A percentile compares a stretch with the other conserved stretches of the same genome.
Conservation (phyloP, 37 sponge, comb jelly and placozoan species). For the Ianthella basta region DNA sequence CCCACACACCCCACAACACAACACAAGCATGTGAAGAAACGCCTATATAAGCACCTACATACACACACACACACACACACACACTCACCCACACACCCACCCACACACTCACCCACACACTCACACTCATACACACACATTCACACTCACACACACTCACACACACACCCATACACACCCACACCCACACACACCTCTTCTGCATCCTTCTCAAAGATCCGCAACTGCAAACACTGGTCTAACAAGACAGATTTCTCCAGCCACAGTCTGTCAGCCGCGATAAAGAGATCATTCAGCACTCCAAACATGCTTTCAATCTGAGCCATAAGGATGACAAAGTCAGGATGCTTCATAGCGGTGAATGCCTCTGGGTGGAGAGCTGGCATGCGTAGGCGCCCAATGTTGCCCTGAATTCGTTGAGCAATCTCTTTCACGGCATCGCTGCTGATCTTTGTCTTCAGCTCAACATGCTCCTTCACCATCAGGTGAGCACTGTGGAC, state of each 20-base stretch:
- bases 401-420: conserved; percentile 25
- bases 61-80: not conserved
- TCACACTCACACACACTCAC: not conserved
- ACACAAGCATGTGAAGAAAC: too few relatives aligned
- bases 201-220: conserved; percentile 62
- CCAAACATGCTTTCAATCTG: conserved; percentile 40
- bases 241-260: conserved; percentile 46
- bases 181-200: conserved; percentile 29
- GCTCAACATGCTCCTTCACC: conserved; percentile 33
- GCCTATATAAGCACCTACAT: not conserved
- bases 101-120: conserved; percentile 15
- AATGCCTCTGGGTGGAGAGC: conserved; percentile 45
- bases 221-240: conserved; percentile 67
- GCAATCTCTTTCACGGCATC: not conserved
- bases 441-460: not conserved
- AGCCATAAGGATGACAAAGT: conserved; percentile 2
- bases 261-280: conserved; percentile 43
- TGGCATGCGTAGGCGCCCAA: conserved; percentile 24
- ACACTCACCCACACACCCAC: not conserved
- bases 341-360: conserved; percentile 17
- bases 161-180: not conserved
- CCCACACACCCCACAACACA: too few relatives aligned
- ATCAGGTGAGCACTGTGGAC: conserved; percentile 52
- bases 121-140: not conserved
- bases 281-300: conserved; percentile 27